Evolutionary conservation across 2,113 vertebrate genomes (phyloP).

Genomic region (Entelurus aequoreus): DNA sequence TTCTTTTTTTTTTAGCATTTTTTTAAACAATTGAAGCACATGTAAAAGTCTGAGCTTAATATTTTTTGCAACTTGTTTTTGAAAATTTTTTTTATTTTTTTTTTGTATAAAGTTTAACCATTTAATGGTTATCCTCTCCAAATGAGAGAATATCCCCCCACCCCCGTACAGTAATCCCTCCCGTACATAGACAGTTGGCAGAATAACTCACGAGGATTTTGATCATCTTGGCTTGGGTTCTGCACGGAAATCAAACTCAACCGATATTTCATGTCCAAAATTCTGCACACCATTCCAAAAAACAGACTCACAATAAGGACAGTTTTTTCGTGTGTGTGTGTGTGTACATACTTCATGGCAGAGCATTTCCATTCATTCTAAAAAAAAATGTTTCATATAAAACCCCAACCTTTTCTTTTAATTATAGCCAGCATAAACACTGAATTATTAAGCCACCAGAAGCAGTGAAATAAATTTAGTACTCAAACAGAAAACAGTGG

Average conservation of each 20-base stretch:
- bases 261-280: constrained; percentile 62
- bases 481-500: constrained; percentile 55
- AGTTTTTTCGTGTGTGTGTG: constrained; percentile 11
- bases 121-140: constrained; percentile 65
- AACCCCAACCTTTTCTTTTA: constrained; percentile 40
- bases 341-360: constrained; percentile 43
- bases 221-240: constrained; percentile 59
- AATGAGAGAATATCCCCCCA: constrained; percentile 56
- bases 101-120: constrained; percentile 65
- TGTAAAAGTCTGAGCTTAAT: constrained; percentile 70
- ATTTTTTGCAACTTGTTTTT: constrained; percentile 60
- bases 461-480: constrained; percentile 63
- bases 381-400: constrained; percentile 36
- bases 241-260: constrained; percentile 61
- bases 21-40: constrained; percentile 69
- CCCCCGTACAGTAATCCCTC: constrained; percentile 44
- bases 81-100: constrained; percentile 60
- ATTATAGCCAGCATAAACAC: constrained; percentile 63
- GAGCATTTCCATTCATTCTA: constrained; percentile 37
- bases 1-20: constrained; percentile 51
- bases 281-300: constrained; percentile 40
- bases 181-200: constrained; percentile 62
- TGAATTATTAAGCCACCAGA: constrained; percentile 69
- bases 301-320: constrained; percentile 15
- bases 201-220: constrained; percentile 59